These are phyloP conservation scores for Elanus axillaris DNA, from an alignment of 2,113 vertebrate genomes.

Conservation along the genomic window DNA sequence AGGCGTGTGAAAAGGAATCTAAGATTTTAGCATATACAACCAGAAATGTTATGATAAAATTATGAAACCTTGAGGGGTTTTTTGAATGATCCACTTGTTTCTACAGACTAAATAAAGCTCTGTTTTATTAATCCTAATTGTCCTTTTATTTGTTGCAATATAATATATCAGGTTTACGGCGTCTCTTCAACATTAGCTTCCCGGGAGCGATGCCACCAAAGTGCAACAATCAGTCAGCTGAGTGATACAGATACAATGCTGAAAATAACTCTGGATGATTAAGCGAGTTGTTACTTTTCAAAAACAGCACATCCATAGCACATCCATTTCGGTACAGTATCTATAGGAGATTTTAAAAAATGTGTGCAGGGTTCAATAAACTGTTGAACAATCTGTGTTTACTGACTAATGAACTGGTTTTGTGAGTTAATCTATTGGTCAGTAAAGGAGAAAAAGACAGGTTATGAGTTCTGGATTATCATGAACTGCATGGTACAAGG, in stretches of 20 bases:
- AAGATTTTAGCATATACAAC: not conserved
- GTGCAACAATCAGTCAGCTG: not conserved
- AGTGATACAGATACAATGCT: not conserved
- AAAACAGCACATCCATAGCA: not conserved
- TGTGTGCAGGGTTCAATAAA: not conserved
- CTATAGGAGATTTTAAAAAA: not conserved
- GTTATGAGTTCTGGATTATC: not conserved
- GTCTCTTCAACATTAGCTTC: constrained; percentile 22
- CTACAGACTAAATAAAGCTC: not conserved
- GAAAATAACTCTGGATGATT: not conserved
- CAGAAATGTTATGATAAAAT: not conserved
- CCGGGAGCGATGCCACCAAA: not conserved
- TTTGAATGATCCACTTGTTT: not conserved
- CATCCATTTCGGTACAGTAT: not conserved
- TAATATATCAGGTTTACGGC: not conserved
- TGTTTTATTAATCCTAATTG: not conserved
- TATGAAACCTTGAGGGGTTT: not conserved
- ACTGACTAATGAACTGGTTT: not conserved
- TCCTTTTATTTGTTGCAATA: constrained; percentile 8
- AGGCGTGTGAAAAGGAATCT: not conserved
- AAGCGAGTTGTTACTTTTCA: not conserved
- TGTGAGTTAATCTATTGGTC: not conserved
- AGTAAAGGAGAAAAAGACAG: not conserved
- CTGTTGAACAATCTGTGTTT: not conserved
- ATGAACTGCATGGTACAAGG: not conserved